These are phyloP conservation scores for Bellardia pandia DNA, from an alignment of 2,888 invertebrate species.

Conservation along the genomic window DNA sequence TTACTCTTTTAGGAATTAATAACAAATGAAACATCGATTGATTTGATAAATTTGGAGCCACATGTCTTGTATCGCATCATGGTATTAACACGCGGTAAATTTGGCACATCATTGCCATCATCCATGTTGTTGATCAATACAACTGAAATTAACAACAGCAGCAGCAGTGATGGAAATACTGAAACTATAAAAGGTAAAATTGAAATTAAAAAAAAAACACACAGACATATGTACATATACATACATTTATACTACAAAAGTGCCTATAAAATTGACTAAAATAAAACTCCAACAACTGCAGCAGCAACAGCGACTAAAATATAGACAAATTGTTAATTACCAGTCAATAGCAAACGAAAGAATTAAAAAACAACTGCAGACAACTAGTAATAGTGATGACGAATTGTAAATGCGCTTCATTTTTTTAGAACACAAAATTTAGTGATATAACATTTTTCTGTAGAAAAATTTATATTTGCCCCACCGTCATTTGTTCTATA, in stretches of 20 bases:
- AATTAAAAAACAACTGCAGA: neutral
- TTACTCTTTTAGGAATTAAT: conserved; percentile 87
- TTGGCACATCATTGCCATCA: conserved; percentile 92
- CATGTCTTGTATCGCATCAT: conserved; percentile 91
- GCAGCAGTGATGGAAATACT: conserved; percentile 35
- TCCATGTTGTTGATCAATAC: conserved; percentile 91
- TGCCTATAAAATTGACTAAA: neutral
- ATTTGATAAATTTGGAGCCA: conserved; percentile 87
- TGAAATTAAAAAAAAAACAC: conserved; percentile 16
- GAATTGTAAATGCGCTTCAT: neutral
- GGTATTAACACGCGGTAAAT: conserved; percentile 90
- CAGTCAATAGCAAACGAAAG: conserved; percentile 53
- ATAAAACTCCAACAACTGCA: conserved; percentile 24
- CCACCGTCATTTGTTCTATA: too few relatives aligned
- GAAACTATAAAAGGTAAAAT: conserved; percentile 77
- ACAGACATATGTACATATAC: neutral
- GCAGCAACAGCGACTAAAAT: conserved; percentile 10
- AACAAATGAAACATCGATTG: conserved; percentile 87
- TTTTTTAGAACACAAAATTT: too few relatives aligned
- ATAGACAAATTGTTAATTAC: conserved; percentile 64
- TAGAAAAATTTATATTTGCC: too few relatives aligned
- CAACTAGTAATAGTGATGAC: neutral
- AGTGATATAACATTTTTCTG: too few relatives aligned
- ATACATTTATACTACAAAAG: too few relatives aligned
- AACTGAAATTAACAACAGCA: conserved; percentile 82